Percentiles rank a stretch among this genome's conserved stretches.
These are phyloP conservation scores for Pachypanchax playfairii DNA, from an alignment of 2,113 vertebrate species.

Conservation along the genomic window DNA sequence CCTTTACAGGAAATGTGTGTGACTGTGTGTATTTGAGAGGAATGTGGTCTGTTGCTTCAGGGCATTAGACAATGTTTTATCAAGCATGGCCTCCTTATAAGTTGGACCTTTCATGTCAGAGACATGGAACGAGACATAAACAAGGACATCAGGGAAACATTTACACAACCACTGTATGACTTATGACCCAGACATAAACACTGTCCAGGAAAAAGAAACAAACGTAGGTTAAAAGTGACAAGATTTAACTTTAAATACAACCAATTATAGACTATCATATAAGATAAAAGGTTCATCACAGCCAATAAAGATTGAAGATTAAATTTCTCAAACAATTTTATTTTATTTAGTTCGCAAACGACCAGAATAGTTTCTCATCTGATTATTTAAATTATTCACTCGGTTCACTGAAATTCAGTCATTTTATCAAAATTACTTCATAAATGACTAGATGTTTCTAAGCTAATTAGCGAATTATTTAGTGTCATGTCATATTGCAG, in stretches of 20 bases:
- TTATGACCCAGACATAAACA: constrained; percentile 19
- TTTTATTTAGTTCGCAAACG: neutral
- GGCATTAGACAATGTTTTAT: constrained; percentile 49
- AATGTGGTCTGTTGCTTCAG: constrained; percentile 61
- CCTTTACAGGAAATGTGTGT: constrained; percentile 20
- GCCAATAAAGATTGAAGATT: neutral
- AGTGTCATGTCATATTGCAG: neutral
- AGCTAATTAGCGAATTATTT: neutral
- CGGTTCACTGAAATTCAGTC: neutral
- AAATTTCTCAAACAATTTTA: neutral
- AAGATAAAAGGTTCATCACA: too few species aligned
- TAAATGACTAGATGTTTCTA: neutral
- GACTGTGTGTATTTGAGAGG: constrained; percentile 28
- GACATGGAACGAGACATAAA: constrained; percentile 28
- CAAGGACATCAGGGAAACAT: constrained; percentile 30
- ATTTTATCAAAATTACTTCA: neutral
- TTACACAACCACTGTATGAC: constrained; percentile 24
- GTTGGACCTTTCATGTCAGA: constrained; percentile 47
- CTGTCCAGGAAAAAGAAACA: neutral
- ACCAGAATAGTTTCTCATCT: neutral
- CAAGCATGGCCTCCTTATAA: constrained; percentile 39
- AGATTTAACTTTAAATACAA: too few species aligned
- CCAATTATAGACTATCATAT: too few species aligned
- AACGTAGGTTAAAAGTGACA: neutral
- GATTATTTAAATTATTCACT: neutral